These are phyloP conservation scores for Lacerta viridis DNA, from an alignment of 2,797 vertebrate species.

Conservation along the genomic window DNA sequence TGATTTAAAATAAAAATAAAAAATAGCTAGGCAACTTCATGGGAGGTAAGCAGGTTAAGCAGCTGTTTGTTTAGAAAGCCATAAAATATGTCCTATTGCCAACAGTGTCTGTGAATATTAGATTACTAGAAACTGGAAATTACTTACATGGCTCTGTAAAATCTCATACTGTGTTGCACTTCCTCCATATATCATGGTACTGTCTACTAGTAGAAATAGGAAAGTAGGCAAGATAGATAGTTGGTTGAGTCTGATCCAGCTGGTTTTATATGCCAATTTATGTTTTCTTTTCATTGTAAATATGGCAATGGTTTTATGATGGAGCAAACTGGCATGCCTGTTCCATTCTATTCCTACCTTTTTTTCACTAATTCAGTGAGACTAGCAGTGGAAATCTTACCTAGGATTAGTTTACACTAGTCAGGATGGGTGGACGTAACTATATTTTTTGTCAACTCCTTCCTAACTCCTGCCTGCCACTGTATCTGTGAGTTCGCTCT, in stretches of 20 bases:
- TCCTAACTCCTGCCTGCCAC: no score
- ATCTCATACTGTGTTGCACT: neutral
- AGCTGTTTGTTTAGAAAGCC: neutral
- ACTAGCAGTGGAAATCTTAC: neutral
- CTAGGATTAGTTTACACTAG: no score
- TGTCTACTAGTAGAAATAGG: neutral
- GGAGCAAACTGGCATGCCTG: no score
- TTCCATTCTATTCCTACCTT: neutral
- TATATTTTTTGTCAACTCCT: no score
- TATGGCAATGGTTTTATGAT: neutral
- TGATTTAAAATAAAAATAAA: neutral
- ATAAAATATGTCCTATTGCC: neutral
- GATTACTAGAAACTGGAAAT: slow-evolving; percentile 2
- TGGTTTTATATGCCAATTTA: neutral
- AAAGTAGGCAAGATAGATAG: neutral
- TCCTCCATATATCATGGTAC: neutral
- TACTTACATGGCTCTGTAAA: neutral
- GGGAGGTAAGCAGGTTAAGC: neutral
- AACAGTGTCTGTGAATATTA: neutral
- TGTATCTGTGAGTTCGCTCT: no score
- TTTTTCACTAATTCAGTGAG: neutral
- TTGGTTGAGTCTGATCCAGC: neutral
- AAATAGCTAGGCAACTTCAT: neutral
- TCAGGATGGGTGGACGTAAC: no score
- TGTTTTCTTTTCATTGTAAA: slow-evolving; percentile 14